These are phyloP conservation scores for Buphagus erythrorhynchus DNA, from an alignment of 2,797 vertebrate genomes.

Conservation along the genomic window DNA sequence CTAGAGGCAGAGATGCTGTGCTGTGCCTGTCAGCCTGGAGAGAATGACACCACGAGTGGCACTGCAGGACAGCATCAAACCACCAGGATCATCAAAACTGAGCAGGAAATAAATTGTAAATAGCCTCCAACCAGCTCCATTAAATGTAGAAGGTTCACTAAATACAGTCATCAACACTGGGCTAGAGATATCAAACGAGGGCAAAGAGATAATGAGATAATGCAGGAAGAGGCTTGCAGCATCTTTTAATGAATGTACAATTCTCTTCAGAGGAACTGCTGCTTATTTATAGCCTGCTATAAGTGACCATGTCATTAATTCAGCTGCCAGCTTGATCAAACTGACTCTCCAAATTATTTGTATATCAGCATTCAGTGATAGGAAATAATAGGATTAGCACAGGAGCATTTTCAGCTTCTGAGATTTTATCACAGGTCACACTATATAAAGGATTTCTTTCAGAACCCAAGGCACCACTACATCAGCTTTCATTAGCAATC, in stretches of 20 bases:
- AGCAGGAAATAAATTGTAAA: slow-evolving; percentile 2
- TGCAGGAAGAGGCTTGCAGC: not conserved
- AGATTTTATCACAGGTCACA: not conserved
- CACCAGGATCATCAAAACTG: not conserved
- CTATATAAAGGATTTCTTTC: not conserved
- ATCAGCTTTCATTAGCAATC: not conserved
- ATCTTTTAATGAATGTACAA: not conserved
- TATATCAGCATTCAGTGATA: not conserved
- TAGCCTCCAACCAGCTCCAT: not conserved
- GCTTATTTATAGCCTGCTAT: not conserved
- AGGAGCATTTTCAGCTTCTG: not conserved
- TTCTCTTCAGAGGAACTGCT: not conserved
- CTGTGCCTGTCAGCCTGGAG: not conserved
- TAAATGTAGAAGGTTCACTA: not conserved
- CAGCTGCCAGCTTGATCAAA: not conserved
- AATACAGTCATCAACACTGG: not conserved
- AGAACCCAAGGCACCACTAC: not conserved
- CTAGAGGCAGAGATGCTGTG: not conserved
- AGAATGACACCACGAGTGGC: not conserved
- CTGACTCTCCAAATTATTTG: not conserved
- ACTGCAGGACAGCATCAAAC: not conserved
- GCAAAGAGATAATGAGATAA: not conserved
- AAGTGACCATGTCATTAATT: not conserved
- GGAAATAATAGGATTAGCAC: not conserved
- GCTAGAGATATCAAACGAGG: not conserved